Evolutionary conservation across 1,140 invertebrate genomes (phyloP).

Genomic region (Oryctes rhinoceros): DNA sequence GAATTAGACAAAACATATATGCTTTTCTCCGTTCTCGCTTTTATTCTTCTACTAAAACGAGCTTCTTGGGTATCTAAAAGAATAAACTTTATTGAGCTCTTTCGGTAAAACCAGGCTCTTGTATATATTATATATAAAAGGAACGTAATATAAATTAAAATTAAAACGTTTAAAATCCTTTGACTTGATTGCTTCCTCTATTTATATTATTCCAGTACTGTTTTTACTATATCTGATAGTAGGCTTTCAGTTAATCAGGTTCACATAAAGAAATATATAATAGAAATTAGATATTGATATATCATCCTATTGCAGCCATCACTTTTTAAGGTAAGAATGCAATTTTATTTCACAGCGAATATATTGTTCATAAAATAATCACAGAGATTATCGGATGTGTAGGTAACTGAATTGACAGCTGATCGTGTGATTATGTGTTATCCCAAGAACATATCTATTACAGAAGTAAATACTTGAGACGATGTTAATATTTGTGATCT

Average conservation of each 20-base stretch:
- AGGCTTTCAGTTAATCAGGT: too few species aligned
- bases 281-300: too few species aligned
- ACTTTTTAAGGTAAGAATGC: not conserved
- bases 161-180: not conserved
- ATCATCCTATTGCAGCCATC: too few species aligned
- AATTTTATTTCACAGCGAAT: not conserved
- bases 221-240: too few species aligned
- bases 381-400: not conserved
- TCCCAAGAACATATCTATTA: not conserved
- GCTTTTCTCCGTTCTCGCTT: not conserved
- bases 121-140: not conserved
- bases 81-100: not conserved
- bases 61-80: not conserved
- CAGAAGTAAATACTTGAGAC: not conserved
- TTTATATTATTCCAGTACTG: not conserved
- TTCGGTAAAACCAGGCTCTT: not conserved
- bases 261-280: too few species aligned
- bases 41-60: not conserved
- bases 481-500: too few species aligned
- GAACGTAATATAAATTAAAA: not conserved
- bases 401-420: not conserved
- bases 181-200: not conserved
- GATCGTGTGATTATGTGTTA: not conserved
- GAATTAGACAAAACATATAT: not conserved
- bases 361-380: not conserved